Percentiles rank a stretch among this genome's conserved stretches.
These are phyloP conservation scores for Myrmophylax atrothorax DNA, from an alignment of 2,113 vertebrate species.

Conservation along the genomic window DNA sequence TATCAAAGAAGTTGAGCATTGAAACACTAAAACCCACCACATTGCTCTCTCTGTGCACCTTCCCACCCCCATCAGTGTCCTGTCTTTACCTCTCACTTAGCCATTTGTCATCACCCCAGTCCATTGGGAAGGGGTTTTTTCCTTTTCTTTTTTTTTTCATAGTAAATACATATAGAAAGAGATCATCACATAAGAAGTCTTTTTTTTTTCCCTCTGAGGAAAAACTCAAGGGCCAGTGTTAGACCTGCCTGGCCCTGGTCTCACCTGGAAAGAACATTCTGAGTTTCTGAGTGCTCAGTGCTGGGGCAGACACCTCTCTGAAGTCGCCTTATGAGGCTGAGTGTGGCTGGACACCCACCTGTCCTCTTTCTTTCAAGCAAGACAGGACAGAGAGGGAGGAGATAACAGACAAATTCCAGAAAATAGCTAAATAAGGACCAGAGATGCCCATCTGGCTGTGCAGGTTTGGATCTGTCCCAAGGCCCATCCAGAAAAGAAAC, in stretches of 20 bases:
- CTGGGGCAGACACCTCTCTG: not conserved
- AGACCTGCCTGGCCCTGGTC: not conserved
- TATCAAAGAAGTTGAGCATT: constrained; percentile 52
- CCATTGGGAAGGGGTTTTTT: not conserved
- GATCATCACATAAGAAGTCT: not conserved
- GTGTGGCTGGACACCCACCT: not conserved
- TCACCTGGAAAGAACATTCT: not conserved
- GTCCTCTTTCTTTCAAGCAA: not conserved
- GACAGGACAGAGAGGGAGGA: not conserved
- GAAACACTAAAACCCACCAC: not conserved
- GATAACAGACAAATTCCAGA: not conserved
- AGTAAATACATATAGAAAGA: not conserved
- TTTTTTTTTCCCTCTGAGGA: not conserved
- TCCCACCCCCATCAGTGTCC: not conserved
- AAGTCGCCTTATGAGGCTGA: accelerated
- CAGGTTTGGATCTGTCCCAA: not conserved
- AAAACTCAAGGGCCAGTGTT: not conserved
- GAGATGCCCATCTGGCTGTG: no score
- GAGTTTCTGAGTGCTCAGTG: not conserved
- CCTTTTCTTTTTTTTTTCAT: not conserved
- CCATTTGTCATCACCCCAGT: not conserved
- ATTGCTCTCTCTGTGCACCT: not conserved
- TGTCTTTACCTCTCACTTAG: not conserved
- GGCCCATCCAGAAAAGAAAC: not conserved
- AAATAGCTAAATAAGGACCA: accelerated